Evolutionary conservation across 2,113 vertebrate genomes (phyloP).

Genomic region (Pseudopodoces humilis): DNA sequence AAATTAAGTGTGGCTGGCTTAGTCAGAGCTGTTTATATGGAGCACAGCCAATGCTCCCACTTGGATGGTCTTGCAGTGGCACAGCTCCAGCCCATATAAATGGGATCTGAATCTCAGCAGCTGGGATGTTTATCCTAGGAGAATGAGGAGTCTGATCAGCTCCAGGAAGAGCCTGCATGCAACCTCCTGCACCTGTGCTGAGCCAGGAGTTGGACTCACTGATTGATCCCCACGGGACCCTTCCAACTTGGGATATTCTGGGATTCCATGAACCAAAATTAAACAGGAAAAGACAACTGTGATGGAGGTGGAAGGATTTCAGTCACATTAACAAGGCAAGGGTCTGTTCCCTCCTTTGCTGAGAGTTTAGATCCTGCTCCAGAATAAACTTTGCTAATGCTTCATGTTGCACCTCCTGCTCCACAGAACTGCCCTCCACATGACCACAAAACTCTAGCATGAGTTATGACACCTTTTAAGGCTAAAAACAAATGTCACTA

Average conservation of each 20-base stretch:
- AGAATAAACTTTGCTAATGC: not conserved
- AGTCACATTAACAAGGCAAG: not conserved
- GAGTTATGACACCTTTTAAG: not conserved
- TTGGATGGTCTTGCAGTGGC: not conserved
- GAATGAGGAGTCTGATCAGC: not conserved
- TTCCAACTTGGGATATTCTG: not conserved
- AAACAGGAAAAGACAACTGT: not conserved
- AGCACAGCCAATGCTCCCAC: not conserved
- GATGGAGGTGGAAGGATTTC: not conserved
- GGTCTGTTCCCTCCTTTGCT: not conserved
- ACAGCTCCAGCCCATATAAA: not conserved
- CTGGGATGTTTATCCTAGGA: not conserved
- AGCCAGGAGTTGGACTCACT: not conserved
- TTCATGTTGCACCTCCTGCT: not conserved
- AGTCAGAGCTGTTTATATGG: constrained; percentile 35
- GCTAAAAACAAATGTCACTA: not conserved
- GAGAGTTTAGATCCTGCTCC: not conserved
- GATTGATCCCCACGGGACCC: not conserved
- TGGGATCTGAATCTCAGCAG: not conserved
- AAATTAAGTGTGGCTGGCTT: constrained; percentile 43
- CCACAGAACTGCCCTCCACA: not conserved
- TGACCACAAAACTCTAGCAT: not conserved
- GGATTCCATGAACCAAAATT: not conserved
- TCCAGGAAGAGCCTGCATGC: not conserved
- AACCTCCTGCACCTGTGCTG: not conserved